Percentiles rank a stretch among this genome's conserved stretches.
phyloP scores from a whole-genome alignment of 2,888 invertebrate genomes.

The Drosophila austrosaltans region DNA sequence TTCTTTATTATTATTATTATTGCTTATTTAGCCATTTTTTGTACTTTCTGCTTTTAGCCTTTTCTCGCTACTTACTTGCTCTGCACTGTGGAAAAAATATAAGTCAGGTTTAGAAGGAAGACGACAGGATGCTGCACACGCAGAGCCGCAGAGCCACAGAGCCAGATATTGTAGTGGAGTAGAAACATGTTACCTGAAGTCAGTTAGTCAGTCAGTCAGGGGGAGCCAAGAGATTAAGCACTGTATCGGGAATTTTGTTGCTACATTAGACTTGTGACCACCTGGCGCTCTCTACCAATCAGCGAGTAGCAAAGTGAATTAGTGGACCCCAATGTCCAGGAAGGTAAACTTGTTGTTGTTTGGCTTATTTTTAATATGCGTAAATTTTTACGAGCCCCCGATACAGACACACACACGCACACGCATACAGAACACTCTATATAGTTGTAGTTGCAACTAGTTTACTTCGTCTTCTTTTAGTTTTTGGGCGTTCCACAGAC shows the following conservation, averaged over 20 bases:
- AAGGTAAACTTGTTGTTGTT: conserved; percentile 41
- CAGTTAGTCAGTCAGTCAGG: conserved; percentile 41
- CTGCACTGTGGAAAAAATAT: conserved; percentile 10
- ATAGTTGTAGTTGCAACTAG: conserved; percentile 41
- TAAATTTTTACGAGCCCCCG: conserved; percentile 71
- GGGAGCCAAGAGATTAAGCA: conserved; percentile 62
- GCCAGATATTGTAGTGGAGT: neutral
- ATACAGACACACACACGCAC: conserved; percentile 34
- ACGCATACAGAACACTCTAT: conserved; percentile 33
- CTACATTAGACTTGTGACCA: conserved; percentile 79
- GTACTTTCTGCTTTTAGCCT: neutral
- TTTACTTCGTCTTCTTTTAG: conserved; percentile 29
- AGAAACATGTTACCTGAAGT: conserved; percentile 27
- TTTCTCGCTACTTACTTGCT: neutral
- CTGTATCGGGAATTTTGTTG: conserved; percentile 33
- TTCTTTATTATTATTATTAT: neutral
- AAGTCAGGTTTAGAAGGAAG: conserved; percentile 6
- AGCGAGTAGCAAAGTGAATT: conserved; percentile 78
- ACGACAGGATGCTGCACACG: conserved; percentile 22
- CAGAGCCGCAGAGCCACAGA: conserved; percentile 7
- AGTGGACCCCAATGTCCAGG: conserved; percentile 56
- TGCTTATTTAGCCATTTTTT: neutral
- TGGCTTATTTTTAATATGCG: conserved; percentile 75
- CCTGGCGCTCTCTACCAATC: conserved; percentile 82
- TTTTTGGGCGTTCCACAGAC: conserved; percentile 54